Evolutionary conservation across 2,797 vertebrate species (phyloP).

Genomic region (Peromyscus melanophrys): DNA sequence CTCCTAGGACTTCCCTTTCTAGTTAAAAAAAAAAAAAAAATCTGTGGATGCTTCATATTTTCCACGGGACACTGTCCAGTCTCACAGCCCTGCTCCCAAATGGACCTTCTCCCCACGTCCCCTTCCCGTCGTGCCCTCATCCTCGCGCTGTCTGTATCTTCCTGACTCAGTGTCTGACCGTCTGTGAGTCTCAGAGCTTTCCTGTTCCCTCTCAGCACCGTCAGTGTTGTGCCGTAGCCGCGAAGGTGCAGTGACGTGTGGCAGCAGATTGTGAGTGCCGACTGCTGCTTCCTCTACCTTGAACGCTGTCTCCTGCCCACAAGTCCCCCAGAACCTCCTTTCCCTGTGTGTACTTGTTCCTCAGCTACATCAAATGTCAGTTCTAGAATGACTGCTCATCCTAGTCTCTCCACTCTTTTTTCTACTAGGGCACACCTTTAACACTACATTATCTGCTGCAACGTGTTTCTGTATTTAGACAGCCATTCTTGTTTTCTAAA

Average conservation of each 20-base stretch:
- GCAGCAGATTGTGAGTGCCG: not conserved
- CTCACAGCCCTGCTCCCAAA: not conserved
- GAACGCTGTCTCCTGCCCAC: not conserved
- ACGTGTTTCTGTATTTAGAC: not conserved
- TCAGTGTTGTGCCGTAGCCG: not conserved
- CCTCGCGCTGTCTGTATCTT: not conserved
- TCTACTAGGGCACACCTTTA: not conserved
- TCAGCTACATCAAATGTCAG: not conserved
- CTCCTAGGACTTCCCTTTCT: not conserved
- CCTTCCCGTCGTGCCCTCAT: not conserved
- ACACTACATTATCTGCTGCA: not conserved
- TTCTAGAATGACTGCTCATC: not conserved
- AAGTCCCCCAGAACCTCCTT: not conserved
- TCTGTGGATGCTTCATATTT: not conserved
- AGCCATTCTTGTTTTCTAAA: not conserved
- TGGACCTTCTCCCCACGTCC: not conserved
- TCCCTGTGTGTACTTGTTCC: not conserved
- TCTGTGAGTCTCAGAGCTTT: not conserved
- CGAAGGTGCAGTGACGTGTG: rapidly evolving
- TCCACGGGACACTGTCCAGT: not conserved
- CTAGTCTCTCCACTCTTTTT: not conserved
- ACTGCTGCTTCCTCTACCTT: not conserved
- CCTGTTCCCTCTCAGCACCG: rapidly evolving
- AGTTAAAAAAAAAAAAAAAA: not conserved
- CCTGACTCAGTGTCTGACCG: not conserved